Evolutionary conservation across 2,888 invertebrate species (phyloP).

Genomic region (Apamea anceps): DNA sequence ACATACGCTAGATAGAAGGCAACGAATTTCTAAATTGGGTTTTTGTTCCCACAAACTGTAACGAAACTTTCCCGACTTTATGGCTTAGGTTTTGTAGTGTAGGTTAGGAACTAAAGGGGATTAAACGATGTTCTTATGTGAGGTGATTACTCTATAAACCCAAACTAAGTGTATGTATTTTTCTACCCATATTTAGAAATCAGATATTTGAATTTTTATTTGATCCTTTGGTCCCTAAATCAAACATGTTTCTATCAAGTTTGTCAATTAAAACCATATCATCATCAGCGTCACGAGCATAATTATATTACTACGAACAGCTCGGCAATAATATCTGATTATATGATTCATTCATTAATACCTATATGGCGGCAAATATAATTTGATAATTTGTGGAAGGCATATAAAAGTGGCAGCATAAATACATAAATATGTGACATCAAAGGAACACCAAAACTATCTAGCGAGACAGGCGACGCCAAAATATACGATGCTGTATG

Average conservation of each 20-base stretch:
- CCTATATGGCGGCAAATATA: neutral
- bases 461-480: no score
- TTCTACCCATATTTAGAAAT: neutral
- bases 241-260: neutral
- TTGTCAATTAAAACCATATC: neutral
- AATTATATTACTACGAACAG: neutral
- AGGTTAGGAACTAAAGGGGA: conserved; percentile 11
- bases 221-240: neutral
- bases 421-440: no score
- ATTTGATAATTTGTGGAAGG: neutral
- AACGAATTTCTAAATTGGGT: conserved; percentile 57
- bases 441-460: no score
- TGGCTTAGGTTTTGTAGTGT: conserved; percentile 28
- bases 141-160: neutral
- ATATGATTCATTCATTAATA: neutral
- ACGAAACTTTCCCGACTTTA: conserved; percentile 38
- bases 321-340: neutral
- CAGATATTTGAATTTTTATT: neutral
- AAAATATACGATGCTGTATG: neutral
- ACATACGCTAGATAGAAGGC: conserved; percentile 41
- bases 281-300: neutral
- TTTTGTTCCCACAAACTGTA: conserved; percentile 53
- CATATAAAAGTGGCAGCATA: no score
- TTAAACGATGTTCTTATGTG: conserved; percentile 18
- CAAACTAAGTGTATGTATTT: neutral